Conservation (phyloP, 1,140 invertebrate species). For the Berghia stephanieae region DNA sequence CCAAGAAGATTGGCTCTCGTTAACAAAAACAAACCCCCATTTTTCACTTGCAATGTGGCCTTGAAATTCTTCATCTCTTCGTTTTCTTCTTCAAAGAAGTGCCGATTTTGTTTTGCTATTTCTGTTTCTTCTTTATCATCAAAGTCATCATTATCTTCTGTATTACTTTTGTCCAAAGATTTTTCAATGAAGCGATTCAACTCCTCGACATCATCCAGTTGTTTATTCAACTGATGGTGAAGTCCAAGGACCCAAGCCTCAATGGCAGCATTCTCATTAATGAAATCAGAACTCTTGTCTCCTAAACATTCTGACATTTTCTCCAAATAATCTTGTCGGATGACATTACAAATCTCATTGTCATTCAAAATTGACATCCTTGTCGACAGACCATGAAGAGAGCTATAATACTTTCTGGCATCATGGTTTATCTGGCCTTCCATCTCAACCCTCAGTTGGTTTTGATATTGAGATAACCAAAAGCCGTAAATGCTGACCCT, state of each 20-base stretch:
- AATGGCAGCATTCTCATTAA: background rate
- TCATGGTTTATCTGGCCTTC: background rate
- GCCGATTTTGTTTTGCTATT: too few relatives aligned
- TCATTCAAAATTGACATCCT: conserved; percentile 13
- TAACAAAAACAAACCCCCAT: too few relatives aligned
- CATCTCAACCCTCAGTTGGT: background rate
- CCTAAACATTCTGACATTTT: background rate
- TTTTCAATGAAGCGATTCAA: too few relatives aligned
- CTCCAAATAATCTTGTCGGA: background rate
- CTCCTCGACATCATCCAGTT: conserved; percentile 83
- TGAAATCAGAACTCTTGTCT: too few relatives aligned
- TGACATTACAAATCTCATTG: background rate
- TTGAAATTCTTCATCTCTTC: too few relatives aligned
- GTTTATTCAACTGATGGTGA: conserved; percentile 70
- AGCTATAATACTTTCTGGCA: background rate
- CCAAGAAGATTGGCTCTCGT: too few relatives aligned
- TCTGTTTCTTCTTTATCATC: too few relatives aligned
- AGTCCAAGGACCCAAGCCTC: conserved; percentile 15
- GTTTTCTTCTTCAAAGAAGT: too few relatives aligned
- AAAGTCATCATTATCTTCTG: too few relatives aligned
- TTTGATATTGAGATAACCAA: background rate
- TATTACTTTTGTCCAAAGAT: too few relatives aligned
- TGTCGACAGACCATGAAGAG: too few relatives aligned
- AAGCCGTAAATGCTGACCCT: background rate
- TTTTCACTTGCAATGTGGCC: too few relatives aligned